Evolutionary conservation across 2,888 invertebrate species (phyloP), one percentile per base, ranked within the genome.

Genomic region (Idaea dimidiata): DNA sequence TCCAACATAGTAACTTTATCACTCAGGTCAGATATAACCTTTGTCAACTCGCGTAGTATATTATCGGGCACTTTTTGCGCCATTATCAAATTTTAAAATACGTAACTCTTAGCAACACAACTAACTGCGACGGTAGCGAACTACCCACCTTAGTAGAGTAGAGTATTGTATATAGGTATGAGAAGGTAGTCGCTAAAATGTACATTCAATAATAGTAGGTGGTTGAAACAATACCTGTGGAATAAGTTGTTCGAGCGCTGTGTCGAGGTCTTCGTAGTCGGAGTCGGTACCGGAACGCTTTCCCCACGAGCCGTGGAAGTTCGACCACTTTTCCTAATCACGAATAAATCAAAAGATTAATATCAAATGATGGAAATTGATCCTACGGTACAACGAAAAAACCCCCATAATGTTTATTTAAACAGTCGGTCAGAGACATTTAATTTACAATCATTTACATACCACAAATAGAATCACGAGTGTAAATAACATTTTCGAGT

Each of bases 241-340:
- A 54, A 83, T 66, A 10, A 87, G 74, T 66, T 89, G 86, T 62
- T 89, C 91, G 24, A 86, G 74, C 43, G 77, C 76, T 14, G 84
- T 78, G 57, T 89, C 91, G n/a, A 87, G 74, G 65, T 91, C 92
- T 58, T 90, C 86, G 71, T 89, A 87, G 75, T 91, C 91, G 1
- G 87, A 82, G 17, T 88, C 88, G 5, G 85, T 65, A 16, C 77
- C 77, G 8, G 84, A 68, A 1, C 95, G 93, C 81, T 96, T 96
- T 74, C 95, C 96, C 96, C 96, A 96, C 0, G 95, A 94, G 16
- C 94, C 94, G 79, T 94, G 94, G 80, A 96, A 93, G 72, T 94
- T 94, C 43, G 94, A 93, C 96, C 96, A 96, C 67, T 88, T 94
- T 69, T 94, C 92, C 89, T 95, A 93, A 0, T 62, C 17, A 73